These are phyloP conservation scores for Syndactyla subalaris DNA, from an alignment of 2,797 vertebrate genomes.

Conservation along the genomic window DNA sequence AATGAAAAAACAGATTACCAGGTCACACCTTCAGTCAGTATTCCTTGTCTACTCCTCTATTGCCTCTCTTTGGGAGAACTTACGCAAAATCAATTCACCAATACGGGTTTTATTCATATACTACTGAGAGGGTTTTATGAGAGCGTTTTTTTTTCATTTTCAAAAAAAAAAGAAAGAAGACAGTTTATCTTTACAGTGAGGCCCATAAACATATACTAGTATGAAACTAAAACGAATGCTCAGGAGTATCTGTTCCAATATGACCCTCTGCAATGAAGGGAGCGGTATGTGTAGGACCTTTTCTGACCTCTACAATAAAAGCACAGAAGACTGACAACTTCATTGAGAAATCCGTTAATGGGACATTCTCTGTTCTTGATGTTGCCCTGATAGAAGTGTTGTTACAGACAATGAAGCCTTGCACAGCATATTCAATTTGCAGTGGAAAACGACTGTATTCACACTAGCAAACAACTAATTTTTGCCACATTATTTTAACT, in stretches of 20 bases:
- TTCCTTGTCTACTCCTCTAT: too few relatives aligned
- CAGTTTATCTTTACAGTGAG: background rate
- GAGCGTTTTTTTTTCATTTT: too few relatives aligned
- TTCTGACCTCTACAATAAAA: background rate
- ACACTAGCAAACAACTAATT: background rate
- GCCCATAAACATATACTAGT: background rate
- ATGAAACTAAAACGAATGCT: background rate
- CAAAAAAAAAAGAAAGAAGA: background rate
- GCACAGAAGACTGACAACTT: background rate
- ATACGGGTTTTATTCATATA: too few relatives aligned
- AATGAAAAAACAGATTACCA: too few relatives aligned
- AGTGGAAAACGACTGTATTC: background rate
- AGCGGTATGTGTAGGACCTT: background rate
- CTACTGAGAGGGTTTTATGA: too few relatives aligned
- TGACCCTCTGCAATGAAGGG: background rate
- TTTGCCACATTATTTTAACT: background rate
- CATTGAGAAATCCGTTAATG: background rate
- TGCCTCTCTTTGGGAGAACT: too few relatives aligned
- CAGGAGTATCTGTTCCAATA: background rate
- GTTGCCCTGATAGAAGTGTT: background rate
- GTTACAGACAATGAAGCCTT: background rate
- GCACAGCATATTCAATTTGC: background rate
- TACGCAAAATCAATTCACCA: too few relatives aligned
- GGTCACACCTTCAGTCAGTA: too few relatives aligned
- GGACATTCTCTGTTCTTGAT: background rate